Conservation (phyloP, 2,113 vertebrate species). For the Hoplias malabaricus region DNA sequence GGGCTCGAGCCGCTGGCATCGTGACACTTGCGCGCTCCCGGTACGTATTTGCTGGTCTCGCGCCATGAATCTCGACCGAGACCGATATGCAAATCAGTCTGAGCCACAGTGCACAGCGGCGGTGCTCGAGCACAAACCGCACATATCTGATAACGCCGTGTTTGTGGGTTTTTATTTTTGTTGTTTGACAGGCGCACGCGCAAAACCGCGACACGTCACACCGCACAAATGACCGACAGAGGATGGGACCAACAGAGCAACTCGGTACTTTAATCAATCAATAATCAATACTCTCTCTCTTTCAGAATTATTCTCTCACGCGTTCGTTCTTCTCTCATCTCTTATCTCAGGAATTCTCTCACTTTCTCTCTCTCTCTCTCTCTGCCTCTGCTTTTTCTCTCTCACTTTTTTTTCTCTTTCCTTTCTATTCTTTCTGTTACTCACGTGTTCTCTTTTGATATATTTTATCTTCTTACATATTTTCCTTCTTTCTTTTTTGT, state of each 20-base stretch:
- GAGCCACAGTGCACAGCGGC: no score
- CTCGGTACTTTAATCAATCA: conserved; percentile 15
- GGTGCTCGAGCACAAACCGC: not conserved
- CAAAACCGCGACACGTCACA: not conserved
- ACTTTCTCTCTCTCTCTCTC: no score
- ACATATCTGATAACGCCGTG: not conserved
- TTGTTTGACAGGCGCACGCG: not conserved
- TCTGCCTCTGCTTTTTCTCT: no score
- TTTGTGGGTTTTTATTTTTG: not conserved
- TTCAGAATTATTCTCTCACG: not conserved
- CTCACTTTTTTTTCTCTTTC: not conserved
- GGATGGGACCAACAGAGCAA: conserved; percentile 38
- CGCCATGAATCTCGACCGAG: not conserved
- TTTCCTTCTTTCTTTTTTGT: no score
- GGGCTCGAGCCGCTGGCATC: no score
- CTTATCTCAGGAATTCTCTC: not conserved
- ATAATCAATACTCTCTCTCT: not conserved
- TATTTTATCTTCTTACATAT: not conserved
- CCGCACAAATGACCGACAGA: conserved; percentile 20
- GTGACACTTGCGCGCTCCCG: not conserved
- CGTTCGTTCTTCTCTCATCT: no score
- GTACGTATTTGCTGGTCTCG: not conserved
- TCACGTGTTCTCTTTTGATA: not conserved
- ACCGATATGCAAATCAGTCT: not conserved
- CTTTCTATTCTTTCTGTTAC: not conserved